Percentiles rank a stretch among this genome's conserved stretches.
phyloP scores from a whole-genome alignment of 2,888 invertebrate genomes.

The Drosophila rellima region DNA sequence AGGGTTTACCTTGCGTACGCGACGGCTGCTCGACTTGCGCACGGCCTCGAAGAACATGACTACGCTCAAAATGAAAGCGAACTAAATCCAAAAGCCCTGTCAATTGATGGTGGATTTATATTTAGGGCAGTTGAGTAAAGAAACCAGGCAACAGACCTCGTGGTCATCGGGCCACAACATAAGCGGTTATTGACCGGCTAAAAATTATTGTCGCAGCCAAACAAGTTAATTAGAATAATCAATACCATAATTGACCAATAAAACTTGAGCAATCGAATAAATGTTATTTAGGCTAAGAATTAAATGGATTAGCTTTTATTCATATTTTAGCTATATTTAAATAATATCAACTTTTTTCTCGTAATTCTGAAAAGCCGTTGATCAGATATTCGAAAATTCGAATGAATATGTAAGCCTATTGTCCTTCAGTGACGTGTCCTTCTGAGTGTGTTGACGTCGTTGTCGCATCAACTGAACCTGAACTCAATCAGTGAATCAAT shows the following conservation, averaged over 20 bases:
- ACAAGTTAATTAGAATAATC: slow-evolving; percentile 53
- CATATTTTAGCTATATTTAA: not conserved
- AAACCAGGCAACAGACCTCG: slow-evolving; percentile 68
- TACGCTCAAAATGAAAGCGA: slow-evolving; percentile 61
- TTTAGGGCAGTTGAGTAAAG: slow-evolving; percentile 33
- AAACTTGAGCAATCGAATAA: not conserved
- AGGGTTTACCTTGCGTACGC: slow-evolving; percentile 55
- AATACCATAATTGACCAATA: slow-evolving; percentile 32
- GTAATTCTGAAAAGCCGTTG: slow-evolving; percentile 14
- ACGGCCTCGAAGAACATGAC: slow-evolving; percentile 69
- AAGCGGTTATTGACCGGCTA: slow-evolving; percentile 36
- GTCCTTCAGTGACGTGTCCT: slow-evolving; percentile 41
- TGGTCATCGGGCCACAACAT: slow-evolving; percentile 60
- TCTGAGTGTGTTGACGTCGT: slow-evolving; percentile 65
- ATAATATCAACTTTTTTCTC: too few relatives aligned
- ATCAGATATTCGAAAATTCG: slow-evolving; percentile 8
- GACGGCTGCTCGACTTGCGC: slow-evolving; percentile 53
- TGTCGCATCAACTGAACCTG: slow-evolving; percentile 78
- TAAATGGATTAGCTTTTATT: not conserved
- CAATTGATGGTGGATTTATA: slow-evolving; percentile 32
- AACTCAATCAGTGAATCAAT: slow-evolving; percentile 83
- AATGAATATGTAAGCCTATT: slow-evolving; percentile 30
- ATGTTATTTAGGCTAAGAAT: not conserved
- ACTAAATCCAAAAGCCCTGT: slow-evolving; percentile 48
- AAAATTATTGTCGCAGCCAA: slow-evolving; percentile 5